Evolutionary conservation across 1,140 invertebrate species (phyloP).

Genomic region (Solenopsis invicta): DNA sequence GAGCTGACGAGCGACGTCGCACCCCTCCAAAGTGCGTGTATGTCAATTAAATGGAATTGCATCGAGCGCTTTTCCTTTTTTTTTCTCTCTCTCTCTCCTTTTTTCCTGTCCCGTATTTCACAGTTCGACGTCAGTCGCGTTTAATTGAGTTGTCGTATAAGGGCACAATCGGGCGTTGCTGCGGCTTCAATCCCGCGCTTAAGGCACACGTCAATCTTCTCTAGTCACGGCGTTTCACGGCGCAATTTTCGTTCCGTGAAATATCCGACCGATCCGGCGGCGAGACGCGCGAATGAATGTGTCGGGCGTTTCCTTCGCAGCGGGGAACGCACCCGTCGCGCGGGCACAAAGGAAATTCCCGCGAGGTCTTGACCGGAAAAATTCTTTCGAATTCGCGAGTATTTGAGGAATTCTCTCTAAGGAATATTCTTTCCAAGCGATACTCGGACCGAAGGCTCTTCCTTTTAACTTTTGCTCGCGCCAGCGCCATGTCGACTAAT

Average conservation of each 20-base stretch:
- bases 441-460: conserved; percentile 13
- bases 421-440: conserved; percentile 31
- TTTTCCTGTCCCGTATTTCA: not conserved
- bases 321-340: conserved; percentile 9
- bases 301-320: conserved; percentile 13
- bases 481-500: conserved; percentile 26
- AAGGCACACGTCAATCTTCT: conserved; percentile 44
- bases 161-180: conserved; percentile 7
- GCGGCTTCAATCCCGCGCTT: conserved; percentile 24
- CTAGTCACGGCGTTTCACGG: not conserved
- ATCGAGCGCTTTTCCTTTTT: not conserved
- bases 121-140: conserved; percentile 21
- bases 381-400: conserved; percentile 44
- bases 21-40: not conserved
- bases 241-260: conserved; percentile 37
- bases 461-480: conserved; percentile 51
- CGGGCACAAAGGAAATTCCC: conserved; percentile 46
- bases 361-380: conserved; percentile 49
- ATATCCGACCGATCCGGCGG: not conserved
- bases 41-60: conserved; percentile 54
- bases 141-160: conserved; percentile 39
- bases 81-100: not conserved
- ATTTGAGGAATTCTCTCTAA: conserved; percentile 43
- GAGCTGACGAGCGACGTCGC: conserved; percentile 1
- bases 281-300: conserved; percentile 8